Evolutionary conservation across 2,113 vertebrate genomes (phyloP), one percentile per base, ranked within the genome.

Genomic region (Engystomops pustulosus): DNA sequence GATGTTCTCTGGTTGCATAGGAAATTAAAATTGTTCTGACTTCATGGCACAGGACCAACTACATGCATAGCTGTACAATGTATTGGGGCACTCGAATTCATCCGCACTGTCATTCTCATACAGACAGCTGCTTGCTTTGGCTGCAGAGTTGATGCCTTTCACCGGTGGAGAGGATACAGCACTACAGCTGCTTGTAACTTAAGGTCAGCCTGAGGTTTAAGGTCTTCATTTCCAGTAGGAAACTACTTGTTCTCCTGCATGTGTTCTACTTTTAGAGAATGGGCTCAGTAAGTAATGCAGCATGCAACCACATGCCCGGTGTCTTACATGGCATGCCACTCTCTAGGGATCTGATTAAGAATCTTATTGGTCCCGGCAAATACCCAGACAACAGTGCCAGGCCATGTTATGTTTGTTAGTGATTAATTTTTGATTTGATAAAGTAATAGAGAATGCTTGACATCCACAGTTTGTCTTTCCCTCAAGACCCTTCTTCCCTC

Each of bases 211-310:
- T 12, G 71, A 32, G 44, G 70, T 49, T 74, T 27, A 18, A 49
- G 44, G 71, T 69, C 41, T 44, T 75, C n/a, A 75, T 51, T 75
- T 75, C 72, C 72, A 76, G 47, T n/a, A 77, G 74, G 74, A 77
- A 77, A 38, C 74, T 38, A n/a, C n/a, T 8, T 23, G 32, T 15
- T 25, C 25, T 15, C 36, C 36, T 11, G n/a, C 72, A 34, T 45
- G 41, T 34, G 3, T 75, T 18, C 17, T 69, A n/a, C 65, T 20
- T 69, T n/a, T 69, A 68, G 30, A 20, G 65, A 36, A 36, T 20
- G 14, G 62, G 15, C 65, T 36, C 30, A 12, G 30, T 36, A 38
- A 9, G 65, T 69, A n/a, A 69, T 11, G 10, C 34, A 38, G 14
- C 67, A 20, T n/a, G 67, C 20, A 38, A 18, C 67, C 34, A 38